phyloP scores from a whole-genome alignment of 2,113 vertebrate species.

The Scopus umbretta region DNA sequence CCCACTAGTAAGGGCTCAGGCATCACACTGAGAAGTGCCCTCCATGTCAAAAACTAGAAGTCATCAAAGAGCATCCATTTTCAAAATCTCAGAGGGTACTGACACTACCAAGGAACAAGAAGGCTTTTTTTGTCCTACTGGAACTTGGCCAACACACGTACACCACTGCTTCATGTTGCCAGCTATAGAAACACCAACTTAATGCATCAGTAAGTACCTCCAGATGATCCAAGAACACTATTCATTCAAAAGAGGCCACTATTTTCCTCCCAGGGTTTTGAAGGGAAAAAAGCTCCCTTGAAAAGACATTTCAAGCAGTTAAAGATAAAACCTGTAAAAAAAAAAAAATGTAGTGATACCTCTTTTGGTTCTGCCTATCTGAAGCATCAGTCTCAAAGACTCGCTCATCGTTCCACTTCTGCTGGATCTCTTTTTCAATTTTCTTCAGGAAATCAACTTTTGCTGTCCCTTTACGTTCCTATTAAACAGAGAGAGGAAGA shows the following conservation, averaged over 20 bases:
- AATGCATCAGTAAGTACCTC: neutral
- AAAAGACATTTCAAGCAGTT: neutral
- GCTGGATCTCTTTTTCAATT: constrained; percentile 89
- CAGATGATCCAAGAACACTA: neutral
- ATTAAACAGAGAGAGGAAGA: neutral
- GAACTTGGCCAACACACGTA: neutral
- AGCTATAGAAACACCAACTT: neutral
- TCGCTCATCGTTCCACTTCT: constrained; percentile 87
- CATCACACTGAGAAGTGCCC: too few species aligned
- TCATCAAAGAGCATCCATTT: neutral
- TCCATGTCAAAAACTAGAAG: rapidly evolving
- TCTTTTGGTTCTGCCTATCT: constrained; percentile 29
- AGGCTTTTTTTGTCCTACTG: neutral
- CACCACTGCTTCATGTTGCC: neutral
- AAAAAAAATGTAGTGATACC: neutral
- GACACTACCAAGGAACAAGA: neutral
- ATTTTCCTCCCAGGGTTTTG: rapidly evolving
- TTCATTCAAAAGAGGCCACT: too few species aligned
- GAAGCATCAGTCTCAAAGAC: constrained; percentile 82
- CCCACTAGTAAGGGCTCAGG: neutral
- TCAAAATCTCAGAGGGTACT: neutral
- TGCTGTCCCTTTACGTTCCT: constrained; percentile 95
- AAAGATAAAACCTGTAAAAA: neutral
- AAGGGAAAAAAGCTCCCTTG: neutral
- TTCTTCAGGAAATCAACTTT: constrained; percentile 94